Conservation (phyloP, 1,140 invertebrate genomes). For the Homarus americanus region DNA sequence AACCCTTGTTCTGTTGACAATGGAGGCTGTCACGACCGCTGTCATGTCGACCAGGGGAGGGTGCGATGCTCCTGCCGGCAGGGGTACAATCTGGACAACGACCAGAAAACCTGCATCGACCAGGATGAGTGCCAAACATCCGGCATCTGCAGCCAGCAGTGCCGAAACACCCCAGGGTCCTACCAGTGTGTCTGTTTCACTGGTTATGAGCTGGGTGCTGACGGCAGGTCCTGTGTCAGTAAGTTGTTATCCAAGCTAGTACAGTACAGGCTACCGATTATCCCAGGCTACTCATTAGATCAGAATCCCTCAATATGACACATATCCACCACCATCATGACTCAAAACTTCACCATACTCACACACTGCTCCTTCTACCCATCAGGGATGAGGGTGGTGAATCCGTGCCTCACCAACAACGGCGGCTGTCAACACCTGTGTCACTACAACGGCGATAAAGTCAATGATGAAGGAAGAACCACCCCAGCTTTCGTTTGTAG, state of each 20-base stretch:
- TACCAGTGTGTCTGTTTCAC: slow-evolving; percentile 82
- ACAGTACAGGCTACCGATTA: not conserved
- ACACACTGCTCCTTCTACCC: too few species aligned
- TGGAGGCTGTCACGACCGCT: slow-evolving; percentile 80
- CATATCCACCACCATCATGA: not conserved
- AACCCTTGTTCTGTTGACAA: slow-evolving; percentile 77
- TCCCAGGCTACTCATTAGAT: too few species aligned
- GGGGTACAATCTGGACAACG: slow-evolving; percentile 76
- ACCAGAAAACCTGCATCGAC: slow-evolving; percentile 77
- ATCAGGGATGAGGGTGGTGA: slow-evolving; percentile 75
- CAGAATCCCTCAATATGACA: not conserved
- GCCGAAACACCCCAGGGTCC: slow-evolving; percentile 77
- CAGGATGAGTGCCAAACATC: slow-evolving; percentile 69
- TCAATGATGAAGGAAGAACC: too few species aligned
- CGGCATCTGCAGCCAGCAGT: slow-evolving; percentile 76
- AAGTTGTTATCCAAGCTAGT: slow-evolving; percentile 29
- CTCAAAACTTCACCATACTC: too few species aligned
- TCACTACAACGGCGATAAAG: slow-evolving; percentile 78
- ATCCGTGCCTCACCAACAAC: slow-evolving; percentile 81
- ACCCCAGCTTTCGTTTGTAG: slow-evolving; percentile 76
- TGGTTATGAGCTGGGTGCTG: slow-evolving; percentile 55
- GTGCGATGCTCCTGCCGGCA: slow-evolving; percentile 73
- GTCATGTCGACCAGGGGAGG: slow-evolving; percentile 77
- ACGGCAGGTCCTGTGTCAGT: slow-evolving; percentile 76
- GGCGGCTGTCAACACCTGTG: slow-evolving; percentile 83